phyloP scores from a whole-genome alignment of 1,140 invertebrate genomes.

The Drosophila repletoides region DNA sequence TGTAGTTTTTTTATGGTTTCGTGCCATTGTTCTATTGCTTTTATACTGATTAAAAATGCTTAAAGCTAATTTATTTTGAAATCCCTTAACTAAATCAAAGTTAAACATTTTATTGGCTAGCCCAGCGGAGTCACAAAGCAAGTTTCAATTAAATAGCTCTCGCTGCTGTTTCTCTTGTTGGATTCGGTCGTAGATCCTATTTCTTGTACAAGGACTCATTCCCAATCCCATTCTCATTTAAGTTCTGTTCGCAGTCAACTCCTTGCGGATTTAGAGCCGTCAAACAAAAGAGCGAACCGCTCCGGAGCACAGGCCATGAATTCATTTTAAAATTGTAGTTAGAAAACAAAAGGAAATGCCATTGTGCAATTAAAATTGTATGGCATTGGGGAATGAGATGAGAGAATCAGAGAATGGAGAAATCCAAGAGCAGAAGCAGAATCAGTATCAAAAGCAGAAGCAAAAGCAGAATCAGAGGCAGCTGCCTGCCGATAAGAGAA shows the following conservation, averaged over 20 bases:
- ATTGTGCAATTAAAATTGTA: constrained; percentile 81
- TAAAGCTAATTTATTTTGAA: constrained; percentile 64
- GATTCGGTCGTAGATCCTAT: constrained; percentile 26
- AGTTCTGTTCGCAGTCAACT: constrained; percentile 30
- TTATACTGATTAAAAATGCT: constrained; percentile 8
- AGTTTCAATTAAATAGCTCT: constrained; percentile 79
- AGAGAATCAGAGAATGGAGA: constrained; percentile 7
- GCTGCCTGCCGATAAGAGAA: constrained; percentile 76
- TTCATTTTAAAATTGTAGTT: constrained; percentile 70
- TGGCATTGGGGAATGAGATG: constrained; percentile 70
- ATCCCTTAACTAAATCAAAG: constrained; percentile 80
- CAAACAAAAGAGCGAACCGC: constrained; percentile 69
- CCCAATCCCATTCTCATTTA: background rate
- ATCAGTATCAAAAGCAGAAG: background rate
- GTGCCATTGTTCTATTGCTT: background rate
- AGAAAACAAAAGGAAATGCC: constrained; percentile 69
- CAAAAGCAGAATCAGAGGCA: constrained; percentile 21
- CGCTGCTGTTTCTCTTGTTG: no score
- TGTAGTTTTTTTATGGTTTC: background rate
- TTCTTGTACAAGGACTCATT: background rate
- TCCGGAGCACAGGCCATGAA: constrained; percentile 56
- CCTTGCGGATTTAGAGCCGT: constrained; percentile 68
- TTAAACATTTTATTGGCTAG: constrained; percentile 77
- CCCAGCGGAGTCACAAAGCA: constrained; percentile 73
- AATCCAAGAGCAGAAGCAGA: background rate